Evolutionary conservation across 2,888 invertebrate genomes (phyloP), one percentile per base, ranked within the genome.

Genomic region (Drosophila crucigera): DNA sequence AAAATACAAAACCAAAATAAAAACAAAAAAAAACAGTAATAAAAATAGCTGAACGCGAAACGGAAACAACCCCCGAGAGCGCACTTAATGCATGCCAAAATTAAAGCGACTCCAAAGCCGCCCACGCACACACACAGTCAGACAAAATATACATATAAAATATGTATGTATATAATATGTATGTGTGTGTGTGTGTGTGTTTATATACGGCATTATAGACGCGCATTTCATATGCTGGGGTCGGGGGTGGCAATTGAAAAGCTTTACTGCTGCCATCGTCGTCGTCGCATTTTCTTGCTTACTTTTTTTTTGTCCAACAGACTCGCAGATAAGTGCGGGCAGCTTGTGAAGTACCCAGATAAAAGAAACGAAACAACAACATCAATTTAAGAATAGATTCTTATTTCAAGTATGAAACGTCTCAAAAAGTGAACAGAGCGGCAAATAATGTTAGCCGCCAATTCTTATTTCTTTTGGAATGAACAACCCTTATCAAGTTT

Each of bases 81-180:
- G 83, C 90, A 91, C 91, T 90, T 90, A 90, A 90, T 91, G 89
- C 90, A 90, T 83, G 91, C 90, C 91, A 85, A 90, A 91, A 90
- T 91, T 91, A 91, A 91, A 90, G 91, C 90, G 81, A 89, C 79
- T 77, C 78, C 73, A 79, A 61, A 64, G 65, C 60, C 66, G 61
- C 61, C 69, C 73, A 75, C 71, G 69, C 68, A 70, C 68, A 71
- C 58, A 74, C 72, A 71, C 69, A 71, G 52, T 71, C 72, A 35
- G 50, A 66, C 53, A 55, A 59, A 76, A 68, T 14, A 68, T 30
- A 76, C 14, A 73, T n/a, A 60, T 59, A 63, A 22, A 47, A 41
- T 56, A 41, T 62, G 31, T 60, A 25, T 56, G 16, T 58, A 25
- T 55, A 10, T 5, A 16, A 30, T 35, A 35, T 37, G 16, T 37